Evolutionary conservation across 2,888 invertebrate species (phyloP).

Genomic region (Metalampra italica): DNA sequence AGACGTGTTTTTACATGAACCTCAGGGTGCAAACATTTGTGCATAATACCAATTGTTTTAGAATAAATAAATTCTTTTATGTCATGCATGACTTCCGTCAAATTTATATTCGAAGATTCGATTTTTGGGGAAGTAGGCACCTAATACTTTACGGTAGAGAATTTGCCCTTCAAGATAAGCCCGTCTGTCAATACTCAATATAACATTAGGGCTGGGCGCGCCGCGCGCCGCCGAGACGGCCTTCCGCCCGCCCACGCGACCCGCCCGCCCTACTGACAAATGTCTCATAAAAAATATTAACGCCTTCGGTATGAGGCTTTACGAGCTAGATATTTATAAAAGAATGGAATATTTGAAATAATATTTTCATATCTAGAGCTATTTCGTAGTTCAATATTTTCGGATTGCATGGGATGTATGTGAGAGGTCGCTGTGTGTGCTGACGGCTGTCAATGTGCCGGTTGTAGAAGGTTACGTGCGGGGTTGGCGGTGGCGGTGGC

Average conservation of each 20-base stretch:
- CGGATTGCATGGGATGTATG: not conserved
- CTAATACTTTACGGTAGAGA: slow-evolving; percentile 18
- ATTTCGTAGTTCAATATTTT: too few relatives aligned
- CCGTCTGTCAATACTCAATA: slow-evolving; percentile 36
- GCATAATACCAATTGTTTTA: too few relatives aligned
- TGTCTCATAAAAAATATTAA: slow-evolving; percentile 41
- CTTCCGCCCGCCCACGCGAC: slow-evolving; percentile 34
- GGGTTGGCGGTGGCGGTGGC: slow-evolving; percentile 35
- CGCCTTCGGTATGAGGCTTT: slow-evolving; percentile 14
- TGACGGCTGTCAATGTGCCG: slow-evolving; percentile 57
- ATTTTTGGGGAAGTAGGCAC: slow-evolving; percentile 2
- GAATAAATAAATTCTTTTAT: too few relatives aligned
- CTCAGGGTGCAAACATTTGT: too few relatives aligned
- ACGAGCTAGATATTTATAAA: slow-evolving; percentile 10
- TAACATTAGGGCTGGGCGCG: slow-evolving; percentile 35
- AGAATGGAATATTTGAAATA: not conserved
- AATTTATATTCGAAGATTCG: too few relatives aligned
- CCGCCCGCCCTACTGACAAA: slow-evolving; percentile 30
- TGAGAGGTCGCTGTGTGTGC: not conserved
- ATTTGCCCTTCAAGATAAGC: slow-evolving; percentile 31
- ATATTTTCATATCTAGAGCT: too few relatives aligned
- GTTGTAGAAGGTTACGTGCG: slow-evolving; percentile 67
- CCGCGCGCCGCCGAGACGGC: slow-evolving; percentile 31
- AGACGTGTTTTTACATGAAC: not conserved
- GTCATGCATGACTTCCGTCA: not conserved